A percentile compares a stretch with the other conserved stretches of the same genome.
Evolutionary conservation across 2,113 vertebrate species (phyloP).

Genomic region (Hippocampus zosterae): DNA sequence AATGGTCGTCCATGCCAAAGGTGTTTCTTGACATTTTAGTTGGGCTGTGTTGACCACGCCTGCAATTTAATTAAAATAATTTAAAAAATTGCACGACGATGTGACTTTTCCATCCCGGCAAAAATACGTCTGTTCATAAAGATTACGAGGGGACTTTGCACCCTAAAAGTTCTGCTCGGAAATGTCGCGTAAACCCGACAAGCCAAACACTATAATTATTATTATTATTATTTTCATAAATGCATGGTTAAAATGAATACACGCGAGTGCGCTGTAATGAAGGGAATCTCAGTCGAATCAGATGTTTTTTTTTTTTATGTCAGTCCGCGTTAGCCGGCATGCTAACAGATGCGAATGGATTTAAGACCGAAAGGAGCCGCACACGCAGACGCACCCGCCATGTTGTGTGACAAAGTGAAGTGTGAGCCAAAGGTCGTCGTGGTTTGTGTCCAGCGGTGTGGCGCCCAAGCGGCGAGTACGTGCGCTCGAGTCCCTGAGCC

Average conservation of each 20-base stretch:
- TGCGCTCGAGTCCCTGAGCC: background rate
- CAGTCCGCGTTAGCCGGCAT: background rate
- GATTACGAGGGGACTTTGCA: no score
- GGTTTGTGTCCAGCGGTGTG: background rate
- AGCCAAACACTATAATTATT: no score
- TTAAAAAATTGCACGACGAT: no score
- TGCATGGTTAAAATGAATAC: no score
- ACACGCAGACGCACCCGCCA: background rate
- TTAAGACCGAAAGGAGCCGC: background rate
- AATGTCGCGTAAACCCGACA: no score
- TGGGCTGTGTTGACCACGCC: slow-evolving; percentile 1
- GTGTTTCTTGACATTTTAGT: background rate
- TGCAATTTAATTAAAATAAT: background rate
- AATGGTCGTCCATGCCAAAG: background rate
- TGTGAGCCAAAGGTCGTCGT: background rate
- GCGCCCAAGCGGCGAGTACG: background rate
- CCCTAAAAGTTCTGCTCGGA: no score
- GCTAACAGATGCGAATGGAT: background rate
- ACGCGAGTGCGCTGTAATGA: no score
- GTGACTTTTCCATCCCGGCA: no score
- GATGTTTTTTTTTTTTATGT: background rate
- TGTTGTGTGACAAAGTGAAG: background rate
- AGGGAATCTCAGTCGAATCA: no score
- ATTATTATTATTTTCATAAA: no score
- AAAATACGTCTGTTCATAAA: no score